A percentile compares a stretch with the other conserved stretches of the same genome.
Evolutionary conservation across 2,888 invertebrate genomes (phyloP).

Genomic region (Panopea generosa): DNA sequence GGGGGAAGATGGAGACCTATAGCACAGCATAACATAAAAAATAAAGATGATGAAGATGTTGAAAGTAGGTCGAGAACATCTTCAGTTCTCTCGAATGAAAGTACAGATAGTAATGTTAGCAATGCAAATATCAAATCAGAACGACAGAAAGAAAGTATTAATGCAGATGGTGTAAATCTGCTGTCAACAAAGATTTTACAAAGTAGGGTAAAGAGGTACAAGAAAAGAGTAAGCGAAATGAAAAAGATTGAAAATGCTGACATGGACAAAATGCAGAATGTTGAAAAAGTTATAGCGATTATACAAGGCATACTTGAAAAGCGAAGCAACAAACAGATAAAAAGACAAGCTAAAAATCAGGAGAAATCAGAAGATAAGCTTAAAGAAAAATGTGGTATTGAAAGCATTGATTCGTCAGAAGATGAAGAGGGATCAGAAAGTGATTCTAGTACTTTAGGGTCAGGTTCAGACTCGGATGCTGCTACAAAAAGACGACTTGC

Average conservation of each 20-base stretch:
- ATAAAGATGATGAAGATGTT: background rate
- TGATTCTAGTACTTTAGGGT: no score
- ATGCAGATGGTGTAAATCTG: no score
- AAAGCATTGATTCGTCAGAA: no score
- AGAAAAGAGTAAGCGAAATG: background rate
- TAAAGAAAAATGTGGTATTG: no score
- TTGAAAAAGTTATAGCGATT: background rate
- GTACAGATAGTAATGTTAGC: no score
- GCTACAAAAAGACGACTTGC: no score
- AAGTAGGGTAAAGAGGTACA: background rate
- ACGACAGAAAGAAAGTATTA: no score
- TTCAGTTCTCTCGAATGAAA: no score
- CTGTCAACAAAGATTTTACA: no score
- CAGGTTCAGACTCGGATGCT: no score
- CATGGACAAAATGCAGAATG: background rate
- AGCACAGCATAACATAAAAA: background rate
- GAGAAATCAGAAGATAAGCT: background rate
- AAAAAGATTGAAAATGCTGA: background rate
- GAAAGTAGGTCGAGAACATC: background rate
- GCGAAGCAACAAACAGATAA: background rate
- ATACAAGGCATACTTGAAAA: background rate
- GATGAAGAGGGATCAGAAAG: no score
- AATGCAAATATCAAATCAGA: no score
- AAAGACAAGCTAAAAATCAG: background rate
- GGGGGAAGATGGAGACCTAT: background rate